These are phyloP conservation scores for Caracal caracal DNA, from an alignment of 2,113 vertebrate genomes.

Conservation along the genomic window DNA sequence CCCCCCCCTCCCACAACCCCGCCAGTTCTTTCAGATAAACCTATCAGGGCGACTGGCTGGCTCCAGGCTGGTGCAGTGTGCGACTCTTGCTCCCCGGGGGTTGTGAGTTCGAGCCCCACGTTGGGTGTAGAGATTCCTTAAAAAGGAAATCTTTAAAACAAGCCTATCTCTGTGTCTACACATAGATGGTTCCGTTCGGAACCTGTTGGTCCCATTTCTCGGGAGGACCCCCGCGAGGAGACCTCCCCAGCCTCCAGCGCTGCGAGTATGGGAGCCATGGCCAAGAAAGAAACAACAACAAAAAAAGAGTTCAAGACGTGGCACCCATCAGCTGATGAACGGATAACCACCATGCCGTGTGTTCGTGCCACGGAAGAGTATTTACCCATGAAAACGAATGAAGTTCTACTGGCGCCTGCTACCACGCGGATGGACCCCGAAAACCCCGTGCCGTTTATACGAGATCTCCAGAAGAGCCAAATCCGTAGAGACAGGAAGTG, in stretches of 20 bases:
- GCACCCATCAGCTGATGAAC: not conserved
- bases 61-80: no score
- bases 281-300: no score
- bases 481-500: not conserved
- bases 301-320: not conserved
- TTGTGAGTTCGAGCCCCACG: no score
- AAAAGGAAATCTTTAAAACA: no score
- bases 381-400: not conserved
- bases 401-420: rapidly evolving
- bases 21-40: not conserved
- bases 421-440: rapidly evolving
- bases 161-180: no score
- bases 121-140: no score
- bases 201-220: not conserved
- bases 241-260: not conserved
- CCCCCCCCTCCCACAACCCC: no score
- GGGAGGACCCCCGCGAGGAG: no score
- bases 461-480: not conserved
- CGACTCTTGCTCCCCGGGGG: no score
- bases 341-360: not conserved
- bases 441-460: rapidly evolving
- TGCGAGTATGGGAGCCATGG: no score
- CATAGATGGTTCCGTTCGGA: no score
- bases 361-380: not conserved
- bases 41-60: no score